Percentiles rank a stretch among this genome's conserved stretches.
These are phyloP conservation scores for Sialia sialis DNA, from an alignment of 2,113 vertebrate species.

Conservation along the genomic window DNA sequence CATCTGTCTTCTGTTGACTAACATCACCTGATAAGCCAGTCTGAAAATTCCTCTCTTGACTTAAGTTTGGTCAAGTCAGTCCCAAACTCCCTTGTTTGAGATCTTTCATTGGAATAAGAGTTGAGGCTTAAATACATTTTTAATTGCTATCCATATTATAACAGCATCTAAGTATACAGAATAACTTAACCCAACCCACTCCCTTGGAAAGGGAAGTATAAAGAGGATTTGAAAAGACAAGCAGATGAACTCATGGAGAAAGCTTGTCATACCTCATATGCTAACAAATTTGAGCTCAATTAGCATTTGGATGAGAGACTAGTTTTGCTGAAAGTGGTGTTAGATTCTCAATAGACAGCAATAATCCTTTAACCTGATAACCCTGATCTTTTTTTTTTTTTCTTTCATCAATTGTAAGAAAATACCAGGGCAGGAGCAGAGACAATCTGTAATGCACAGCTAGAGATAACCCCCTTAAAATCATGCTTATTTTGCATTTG, in stretches of 20 bases:
- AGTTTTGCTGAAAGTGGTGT: slow-evolving; percentile 20
- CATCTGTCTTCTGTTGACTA: neutral
- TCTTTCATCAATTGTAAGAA: neutral
- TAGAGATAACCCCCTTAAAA: neutral
- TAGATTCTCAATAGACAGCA: neutral
- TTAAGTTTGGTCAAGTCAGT: neutral
- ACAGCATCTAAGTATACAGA: neutral
- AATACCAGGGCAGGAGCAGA: neutral
- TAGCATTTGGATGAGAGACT: slow-evolving; percentile 31
- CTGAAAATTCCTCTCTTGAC: neutral
- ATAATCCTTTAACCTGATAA: neutral
- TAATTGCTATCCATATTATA: neutral
- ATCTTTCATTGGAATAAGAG: neutral
- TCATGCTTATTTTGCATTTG: neutral
- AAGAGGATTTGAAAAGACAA: slow-evolving; percentile 55
- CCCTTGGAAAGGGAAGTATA: neutral
- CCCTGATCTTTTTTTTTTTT: neutral
- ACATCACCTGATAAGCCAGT: neutral
- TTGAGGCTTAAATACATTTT: neutral
- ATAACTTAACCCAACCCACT: neutral
- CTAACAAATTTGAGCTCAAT: slow-evolving; percentile 45
- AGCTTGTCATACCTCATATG: slow-evolving; percentile 42
- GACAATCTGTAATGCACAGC: neutral
- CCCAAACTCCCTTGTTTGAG: neutral
- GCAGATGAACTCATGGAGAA: slow-evolving; percentile 37